These are phyloP conservation scores for Danaus chrysippus DNA, from an alignment of 2,888 invertebrate genomes.

Conservation along the genomic window DNA sequence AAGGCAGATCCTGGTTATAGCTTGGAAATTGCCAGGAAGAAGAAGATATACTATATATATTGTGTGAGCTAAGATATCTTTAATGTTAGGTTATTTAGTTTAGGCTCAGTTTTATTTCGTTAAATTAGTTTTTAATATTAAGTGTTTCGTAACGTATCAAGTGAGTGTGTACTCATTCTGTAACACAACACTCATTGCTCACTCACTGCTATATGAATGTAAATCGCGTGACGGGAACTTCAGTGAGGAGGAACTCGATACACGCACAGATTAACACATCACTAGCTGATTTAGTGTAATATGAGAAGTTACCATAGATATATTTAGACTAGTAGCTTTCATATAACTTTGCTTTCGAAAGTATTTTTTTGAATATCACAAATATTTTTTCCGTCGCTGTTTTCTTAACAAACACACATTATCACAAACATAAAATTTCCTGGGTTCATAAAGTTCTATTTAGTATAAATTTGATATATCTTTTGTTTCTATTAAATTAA, in stretches of 20 bases:
- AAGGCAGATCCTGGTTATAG: too few species aligned
- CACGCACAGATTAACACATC: slow-evolving; percentile 23
- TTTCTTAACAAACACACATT: too few species aligned
- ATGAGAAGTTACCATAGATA: not conserved
- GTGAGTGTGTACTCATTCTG: slow-evolving; percentile 32
- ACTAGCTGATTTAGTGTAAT: slow-evolving; percentile 6
- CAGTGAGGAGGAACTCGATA: slow-evolving; percentile 20
- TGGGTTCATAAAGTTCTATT: too few species aligned
- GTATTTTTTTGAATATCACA: too few species aligned
- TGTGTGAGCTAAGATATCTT: not conserved
- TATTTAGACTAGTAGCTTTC: too few species aligned
- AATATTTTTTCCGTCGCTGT: too few species aligned
- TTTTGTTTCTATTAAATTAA: too few species aligned
- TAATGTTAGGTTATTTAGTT: not conserved
- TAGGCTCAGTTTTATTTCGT: not conserved
- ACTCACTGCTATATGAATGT: slow-evolving; percentile 32
- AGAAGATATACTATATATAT: not conserved
- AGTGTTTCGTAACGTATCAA: slow-evolving; percentile 3
- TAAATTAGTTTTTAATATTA: not conserved
- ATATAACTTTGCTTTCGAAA: too few species aligned
- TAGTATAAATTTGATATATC: too few species aligned
- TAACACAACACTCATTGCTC: slow-evolving; percentile 51
- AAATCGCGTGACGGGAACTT: slow-evolving; percentile 33
- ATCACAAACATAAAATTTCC: too few species aligned
- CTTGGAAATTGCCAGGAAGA: too few species aligned